phyloP scores from a whole-genome alignment of 2,888 invertebrate species.

The Cylindroiulus punctatus region DNA sequence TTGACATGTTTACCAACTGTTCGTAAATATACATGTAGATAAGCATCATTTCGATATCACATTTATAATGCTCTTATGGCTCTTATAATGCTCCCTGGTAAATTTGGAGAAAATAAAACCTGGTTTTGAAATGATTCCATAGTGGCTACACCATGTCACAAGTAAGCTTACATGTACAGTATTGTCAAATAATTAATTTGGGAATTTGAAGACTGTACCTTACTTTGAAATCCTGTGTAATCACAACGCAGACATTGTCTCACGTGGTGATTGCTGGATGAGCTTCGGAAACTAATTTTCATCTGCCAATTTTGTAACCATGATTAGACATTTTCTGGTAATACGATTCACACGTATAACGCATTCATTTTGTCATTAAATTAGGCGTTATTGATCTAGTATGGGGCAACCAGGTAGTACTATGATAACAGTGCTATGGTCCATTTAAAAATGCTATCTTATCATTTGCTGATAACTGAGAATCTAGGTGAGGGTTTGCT shows the following conservation, averaged over 20 bases:
- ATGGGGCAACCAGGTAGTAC: neutral
- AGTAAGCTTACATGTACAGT: too few relatives aligned
- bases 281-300: neutral
- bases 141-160: too few relatives aligned
- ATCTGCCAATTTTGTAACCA: neutral
- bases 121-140: too few relatives aligned
- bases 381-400: neutral
- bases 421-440: neutral
- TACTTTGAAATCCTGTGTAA: neutral
- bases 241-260: neutral
- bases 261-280: neutral
- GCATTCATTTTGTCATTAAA: neutral
- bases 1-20: too few relatives aligned
- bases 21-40: too few relatives aligned
- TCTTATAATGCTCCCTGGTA: too few relatives aligned
- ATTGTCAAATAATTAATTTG: too few relatives aligned
- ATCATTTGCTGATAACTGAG: neutral
- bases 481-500: neutral
- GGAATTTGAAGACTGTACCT: neutral
- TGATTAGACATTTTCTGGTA: neutral
- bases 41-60: too few relatives aligned
- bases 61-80: too few relatives aligned
- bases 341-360: neutral
- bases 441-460: neutral
- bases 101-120: too few relatives aligned